Conservation (phyloP, 2,888 invertebrate genomes). For the Julus scanicus region DNA sequence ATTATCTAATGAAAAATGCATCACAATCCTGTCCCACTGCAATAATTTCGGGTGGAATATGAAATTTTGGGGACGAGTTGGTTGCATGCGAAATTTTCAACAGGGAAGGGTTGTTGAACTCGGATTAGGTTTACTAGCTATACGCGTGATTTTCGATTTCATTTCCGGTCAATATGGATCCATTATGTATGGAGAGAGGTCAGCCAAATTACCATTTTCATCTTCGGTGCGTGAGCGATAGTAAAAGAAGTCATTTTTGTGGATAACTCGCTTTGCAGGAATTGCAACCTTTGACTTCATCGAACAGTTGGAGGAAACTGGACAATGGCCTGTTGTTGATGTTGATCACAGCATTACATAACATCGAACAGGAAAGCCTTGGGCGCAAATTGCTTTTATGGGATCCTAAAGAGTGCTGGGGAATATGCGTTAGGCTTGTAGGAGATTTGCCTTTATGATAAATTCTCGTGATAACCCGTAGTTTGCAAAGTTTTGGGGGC, state of each 20-base stretch:
- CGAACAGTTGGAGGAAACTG: background rate
- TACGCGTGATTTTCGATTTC: conserved; percentile 29
- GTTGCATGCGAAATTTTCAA: background rate
- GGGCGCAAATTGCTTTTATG: background rate
- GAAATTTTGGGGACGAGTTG: background rate
- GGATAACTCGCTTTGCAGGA: background rate
- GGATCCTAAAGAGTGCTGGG: background rate
- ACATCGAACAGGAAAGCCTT: background rate
- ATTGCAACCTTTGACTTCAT: background rate
- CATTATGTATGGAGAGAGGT: background rate
- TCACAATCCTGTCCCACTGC: background rate
- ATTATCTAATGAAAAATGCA: conserved; percentile 24
- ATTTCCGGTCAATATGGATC: conserved; percentile 40
- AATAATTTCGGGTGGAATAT: conserved; percentile 14
- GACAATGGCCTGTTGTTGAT: background rate
- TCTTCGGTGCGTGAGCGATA: conserved; percentile 8
- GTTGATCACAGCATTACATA: background rate
- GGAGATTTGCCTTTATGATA: background rate
- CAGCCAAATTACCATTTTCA: conserved; percentile 28
- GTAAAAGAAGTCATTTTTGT: background rate
- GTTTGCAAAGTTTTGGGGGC: background rate
- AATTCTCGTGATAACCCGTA: background rate
- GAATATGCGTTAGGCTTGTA: background rate
- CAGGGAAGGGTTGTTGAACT: conserved; percentile 35
- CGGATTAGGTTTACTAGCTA: conserved; percentile 6